A percentile compares a stretch with the other conserved stretches of the same genome.
These are phyloP conservation scores for Theocolax elegans DNA, from an alignment of 1,140 invertebrate species.

Conservation along the genomic window DNA sequence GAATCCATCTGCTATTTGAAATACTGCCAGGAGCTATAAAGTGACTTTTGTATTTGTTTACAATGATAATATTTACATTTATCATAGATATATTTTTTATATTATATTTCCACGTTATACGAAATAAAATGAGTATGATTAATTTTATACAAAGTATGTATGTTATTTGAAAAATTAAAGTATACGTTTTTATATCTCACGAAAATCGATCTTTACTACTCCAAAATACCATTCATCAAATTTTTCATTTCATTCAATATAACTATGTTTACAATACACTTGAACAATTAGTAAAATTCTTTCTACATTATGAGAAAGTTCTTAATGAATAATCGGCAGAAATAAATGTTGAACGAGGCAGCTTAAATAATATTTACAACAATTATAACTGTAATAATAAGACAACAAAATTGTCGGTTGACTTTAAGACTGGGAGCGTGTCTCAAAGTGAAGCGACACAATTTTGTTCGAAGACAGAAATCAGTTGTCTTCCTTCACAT, in stretches of 20 bases:
- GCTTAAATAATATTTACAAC: conserved; percentile 42
- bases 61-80: conserved; percentile 39
- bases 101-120: conserved; percentile 25
- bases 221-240: conserved; percentile 22
- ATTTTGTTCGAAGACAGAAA: conserved; percentile 21
- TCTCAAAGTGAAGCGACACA: conserved; percentile 33
- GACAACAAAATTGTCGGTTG: conserved; percentile 29
- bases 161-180: conserved; percentile 17
- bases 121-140: conserved; percentile 25
- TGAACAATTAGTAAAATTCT: conserved; percentile 19
- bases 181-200: neutral
- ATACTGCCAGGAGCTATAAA: conserved; percentile 12
- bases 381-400: conserved; percentile 32
- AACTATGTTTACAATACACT: conserved; percentile 14
- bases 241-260: conserved; percentile 8
- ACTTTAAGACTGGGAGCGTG: conserved; percentile 17
- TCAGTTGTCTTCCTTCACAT: conserved; percentile 8
- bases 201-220: conserved; percentile 19
- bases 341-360: conserved; percentile 18
- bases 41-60: conserved; percentile 21
- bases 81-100: conserved; percentile 35
- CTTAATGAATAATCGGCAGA: neutral
- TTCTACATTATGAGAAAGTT: neutral
- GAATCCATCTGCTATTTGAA: neutral
- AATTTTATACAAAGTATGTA: conserved; percentile 27